Base-by-base conservation (phyloP, 2,113 vertebrate species). In the Microtus oregoni region DNA sequence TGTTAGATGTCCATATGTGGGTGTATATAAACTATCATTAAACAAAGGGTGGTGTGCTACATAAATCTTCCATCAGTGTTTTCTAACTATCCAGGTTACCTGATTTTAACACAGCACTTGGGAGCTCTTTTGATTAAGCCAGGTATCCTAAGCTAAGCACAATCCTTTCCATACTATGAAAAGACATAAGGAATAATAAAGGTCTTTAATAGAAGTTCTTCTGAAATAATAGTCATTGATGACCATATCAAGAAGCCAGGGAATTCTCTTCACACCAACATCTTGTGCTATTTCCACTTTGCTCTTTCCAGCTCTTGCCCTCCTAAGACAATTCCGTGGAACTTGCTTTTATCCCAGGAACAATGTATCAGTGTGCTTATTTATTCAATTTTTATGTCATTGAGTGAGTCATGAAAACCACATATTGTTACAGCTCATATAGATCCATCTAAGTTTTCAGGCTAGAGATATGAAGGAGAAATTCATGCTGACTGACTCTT, bases 181-280 rank as follows among this genome's bases (percentile, higher is more conserved):
- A 86, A 83, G 9, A 76, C n/a, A 61, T n/a, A 79, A 77, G 44
- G 38, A 75, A 86, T 73, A 12, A 86, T 61, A 58, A 86, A 83
- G 19, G 3, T 86, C 5, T 90, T 86, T 86, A 7, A 82, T 68
- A 26, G 61, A 2, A 75, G 38, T 28, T 52, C 1, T 52, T 77
- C 14, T 96, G 75, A 95, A 91, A 89, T 61, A 17, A 89, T 38
- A 28, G 52, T 35, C 35, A 70, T 47, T 52, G 22, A 35, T 76
- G 4, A 88, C 1, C 63, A 19, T 70, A 81, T 50, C 28, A 70
- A 77, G 79, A 76, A 94, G 32, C 19, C 79, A 65, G 73, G 3
- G 32, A 73, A 92, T 89, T 96, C 13, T 87, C 52, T 78, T 72
- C n/a, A 72, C 35, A 28, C 81, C 47, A 95, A 50, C n/a, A 11